phyloP scores from a whole-genome alignment of 2,113 vertebrate genomes.

The Megaceryle maxima region DNA sequence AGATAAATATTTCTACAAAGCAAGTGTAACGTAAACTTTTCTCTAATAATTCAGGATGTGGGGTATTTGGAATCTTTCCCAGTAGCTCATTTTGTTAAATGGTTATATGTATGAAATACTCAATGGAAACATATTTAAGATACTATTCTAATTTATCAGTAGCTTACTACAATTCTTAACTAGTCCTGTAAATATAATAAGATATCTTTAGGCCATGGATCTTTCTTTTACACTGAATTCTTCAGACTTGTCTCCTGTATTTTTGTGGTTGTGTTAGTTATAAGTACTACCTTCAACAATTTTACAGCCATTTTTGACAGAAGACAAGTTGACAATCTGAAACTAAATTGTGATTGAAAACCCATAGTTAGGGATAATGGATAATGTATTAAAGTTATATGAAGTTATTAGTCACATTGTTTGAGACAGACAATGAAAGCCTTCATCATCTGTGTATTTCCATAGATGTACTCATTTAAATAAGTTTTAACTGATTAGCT shows the following conservation, averaged over 20 bases:
- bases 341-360: not conserved
- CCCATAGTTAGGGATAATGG: not conserved
- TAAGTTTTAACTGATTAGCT: not conserved
- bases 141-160: not conserved
- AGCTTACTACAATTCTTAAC: not conserved
- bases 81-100: not conserved
- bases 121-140: not conserved
- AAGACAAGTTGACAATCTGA: not conserved
- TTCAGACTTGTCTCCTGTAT: not conserved
- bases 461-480: not conserved
- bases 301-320: not conserved
- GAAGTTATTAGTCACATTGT: not conserved
- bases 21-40: not conserved
- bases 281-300: not conserved
- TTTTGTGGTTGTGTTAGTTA: not conserved
- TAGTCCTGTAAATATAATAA: not conserved
- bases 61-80: not conserved
- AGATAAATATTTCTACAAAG: not conserved
- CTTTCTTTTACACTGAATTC: not conserved
- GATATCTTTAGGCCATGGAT: not conserved
- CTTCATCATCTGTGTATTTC: not conserved
- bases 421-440: not conserved
- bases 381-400: too few species aligned
- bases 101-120: not conserved
- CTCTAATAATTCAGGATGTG: not conserved